These are phyloP conservation scores for Ischnus inquisitorius DNA, from an alignment of 2,888 invertebrate genomes.

Conservation along the genomic window DNA sequence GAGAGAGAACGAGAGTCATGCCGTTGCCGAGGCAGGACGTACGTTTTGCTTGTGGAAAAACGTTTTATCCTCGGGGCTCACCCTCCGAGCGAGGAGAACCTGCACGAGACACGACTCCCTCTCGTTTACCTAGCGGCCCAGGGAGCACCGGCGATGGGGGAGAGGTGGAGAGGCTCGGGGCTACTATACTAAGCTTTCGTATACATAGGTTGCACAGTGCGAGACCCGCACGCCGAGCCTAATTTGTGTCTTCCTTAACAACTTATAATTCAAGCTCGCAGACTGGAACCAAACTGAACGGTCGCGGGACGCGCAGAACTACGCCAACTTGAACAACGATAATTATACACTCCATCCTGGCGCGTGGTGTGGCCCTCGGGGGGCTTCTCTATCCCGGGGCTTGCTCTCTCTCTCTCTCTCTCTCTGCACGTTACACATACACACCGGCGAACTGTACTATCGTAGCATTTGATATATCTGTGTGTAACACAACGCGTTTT, in stretches of 20 bases:
- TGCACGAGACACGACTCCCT: neutral
- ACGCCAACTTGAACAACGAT: constrained; percentile 84
- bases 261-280: constrained; percentile 85
- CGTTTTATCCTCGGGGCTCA: constrained; percentile 63
- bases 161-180: no score
- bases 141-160: neutral
- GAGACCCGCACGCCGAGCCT: constrained; percentile 74
- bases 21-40: constrained; percentile 45
- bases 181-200: constrained; percentile 1
- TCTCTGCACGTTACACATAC: constrained; percentile 20
- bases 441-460: neutral
- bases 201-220: constrained; percentile 30
- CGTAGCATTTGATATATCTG: constrained; percentile 1
- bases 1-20: constrained; percentile 48
- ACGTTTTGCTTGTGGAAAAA: constrained; percentile 63
- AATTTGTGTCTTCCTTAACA: constrained; percentile 85
- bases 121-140: neutral
- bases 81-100: constrained; percentile 19
- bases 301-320: constrained; percentile 72
- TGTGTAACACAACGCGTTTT: constrained; percentile 11
- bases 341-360: constrained; percentile 84
- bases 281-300: constrained; percentile 85
- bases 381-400: constrained; percentile 54
- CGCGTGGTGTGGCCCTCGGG: constrained; percentile 65
- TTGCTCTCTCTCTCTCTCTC: no score